Base-by-base conservation (phyloP, 2,888 invertebrate genomes). In the Nebria salina region DNA sequence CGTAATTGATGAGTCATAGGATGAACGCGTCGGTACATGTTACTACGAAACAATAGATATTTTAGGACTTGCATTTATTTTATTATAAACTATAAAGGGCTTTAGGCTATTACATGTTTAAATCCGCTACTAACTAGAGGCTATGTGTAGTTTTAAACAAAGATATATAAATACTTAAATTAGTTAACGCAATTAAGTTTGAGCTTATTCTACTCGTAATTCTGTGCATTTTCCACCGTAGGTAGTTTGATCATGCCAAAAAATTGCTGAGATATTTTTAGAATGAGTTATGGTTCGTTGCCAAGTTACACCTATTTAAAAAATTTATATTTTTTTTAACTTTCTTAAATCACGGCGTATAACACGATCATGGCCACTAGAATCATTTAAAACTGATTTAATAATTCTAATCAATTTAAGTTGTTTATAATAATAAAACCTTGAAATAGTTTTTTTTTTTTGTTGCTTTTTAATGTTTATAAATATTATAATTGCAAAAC, bases 161-260 rank as follows among this genome's bases (percentile, higher is more conserved):
- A 34, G 5, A 34, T n/a, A n/a, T n/a, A n/a, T n/a, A n/a, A 1
- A 34, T 34, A 34, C 34, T 34, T 34, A 34, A 34, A 34, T 34
- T 34, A 34, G 34, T 34, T 34, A 4, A 34, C 34, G 2, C 34
- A 34, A 34, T 34, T 34, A 34, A 34, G 34, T 34, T 20, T 20
- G 20, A 20, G 20, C 20, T 20, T 34, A 34, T 68, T 74, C 43
- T 66, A 79, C 74, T 74, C 75, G 72, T 72, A n/a, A 65, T 75
- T 78, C 43, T 26, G 11, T 68, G 43, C 41, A 79, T 74, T 79
- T 74, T 79, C 4, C 54, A 15, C 75, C 79, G 79, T 79, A 73
- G 75, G 79, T n/a, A 68, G 75, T 20, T 66, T 79, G 79, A 79
- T 74, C 75, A 68, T 74, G 79, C 79, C 74, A 74, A 74, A 73